Evolutionary conservation across 2,797 vertebrate species (phyloP), one percentile per base, ranked within the genome.

Genomic region (Phrynocephalus forsythii): DNA sequence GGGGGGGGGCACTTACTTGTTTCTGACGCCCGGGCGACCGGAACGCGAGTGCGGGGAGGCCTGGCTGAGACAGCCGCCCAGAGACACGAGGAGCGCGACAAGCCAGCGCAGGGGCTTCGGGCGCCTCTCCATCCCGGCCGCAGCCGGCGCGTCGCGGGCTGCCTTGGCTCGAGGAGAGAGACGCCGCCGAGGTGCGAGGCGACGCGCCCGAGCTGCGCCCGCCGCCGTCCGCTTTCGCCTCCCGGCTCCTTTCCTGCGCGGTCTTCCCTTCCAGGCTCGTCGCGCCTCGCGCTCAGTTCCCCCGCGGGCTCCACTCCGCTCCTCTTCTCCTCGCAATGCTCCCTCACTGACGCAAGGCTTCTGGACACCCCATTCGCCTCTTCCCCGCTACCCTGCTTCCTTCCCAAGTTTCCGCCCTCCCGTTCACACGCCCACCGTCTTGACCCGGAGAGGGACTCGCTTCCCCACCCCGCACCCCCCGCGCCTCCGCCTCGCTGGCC

Each of bases 1-100:
- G 22, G 48, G n/a, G 83, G 24, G 16, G 24, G 82, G 26, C 76
- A 95, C 96, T 96, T 96, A 97, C 96, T 96, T 97, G 95, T 90
- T 96, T 91, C 95, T 95, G 91, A 95, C 95, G 76, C 96, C 90
- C 38, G 96, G 95, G 0, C 95, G 95, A 56, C 86, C 91, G 79
- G 94, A 88, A n/a, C 92, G 91, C 88, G 94, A 90, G 86, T 95
- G 96, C 84, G 96, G 94, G 56, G 86, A 86, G 84, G 91, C 92
- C 24, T 91, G 94, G 93, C 93, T 80, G 28, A 96, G 92, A 52
- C 95, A 93, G 10, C 90, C 91, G 66, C 93, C 92, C 88, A 96
- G 88, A 38, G 91, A 91, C 76, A 96, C 87, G 1, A 94, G 93
- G 2, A 96, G 91, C 78, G 91, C 88, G 85, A 95, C 92, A n/a